phyloP scores from a whole-genome alignment of 2,888 invertebrate species.

The Drosophila helvetica region DNA sequence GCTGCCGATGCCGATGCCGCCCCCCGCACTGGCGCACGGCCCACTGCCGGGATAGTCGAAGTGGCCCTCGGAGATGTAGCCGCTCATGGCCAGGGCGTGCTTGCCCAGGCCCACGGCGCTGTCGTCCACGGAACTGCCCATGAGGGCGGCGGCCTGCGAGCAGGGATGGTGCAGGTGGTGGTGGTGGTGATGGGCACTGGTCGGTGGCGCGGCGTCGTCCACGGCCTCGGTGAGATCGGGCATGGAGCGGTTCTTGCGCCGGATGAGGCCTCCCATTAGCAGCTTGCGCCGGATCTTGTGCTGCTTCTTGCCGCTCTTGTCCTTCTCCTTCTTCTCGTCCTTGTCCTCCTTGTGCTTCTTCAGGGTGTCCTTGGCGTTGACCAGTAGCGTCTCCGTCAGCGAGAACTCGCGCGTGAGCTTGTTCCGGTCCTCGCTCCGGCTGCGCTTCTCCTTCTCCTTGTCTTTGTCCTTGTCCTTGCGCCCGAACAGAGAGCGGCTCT shows the following conservation, averaged over 20 bases:
- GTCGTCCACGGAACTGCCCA: slow-evolving; percentile 88
- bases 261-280: slow-evolving; percentile 94
- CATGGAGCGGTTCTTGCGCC: slow-evolving; percentile 95
- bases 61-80: slow-evolving; percentile 94
- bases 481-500: slow-evolving; percentile 88
- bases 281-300: slow-evolving; percentile 94
- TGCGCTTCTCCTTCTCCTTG: slow-evolving; percentile 91
- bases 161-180: slow-evolving; percentile 8
- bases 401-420: slow-evolving; percentile 90
- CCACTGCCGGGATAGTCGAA: slow-evolving; percentile 87
- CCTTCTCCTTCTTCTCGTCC: slow-evolving; percentile 87
- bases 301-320: slow-evolving; percentile 93
- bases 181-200: slow-evolving; percentile 3
- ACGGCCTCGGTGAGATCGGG: slow-evolving; percentile 94
- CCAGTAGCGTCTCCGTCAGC: slow-evolving; percentile 86
- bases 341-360: slow-evolving; percentile 87
- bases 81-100: slow-evolving; percentile 85
- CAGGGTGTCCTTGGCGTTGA: slow-evolving; percentile 85
- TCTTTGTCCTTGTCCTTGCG: slow-evolving; percentile 87
- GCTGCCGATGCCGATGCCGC: not conserved
- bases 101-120: slow-evolving; percentile 87
- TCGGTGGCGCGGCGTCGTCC: slow-evolving; percentile 73
- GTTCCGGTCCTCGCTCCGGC: slow-evolving; percentile 93
- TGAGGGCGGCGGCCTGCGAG: slow-evolving; percentile 81
- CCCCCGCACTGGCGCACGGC: not conserved